Percentiles rank a stretch among this genome's conserved stretches.
These are phyloP conservation scores for Trogon melanurus DNA, from an alignment of 2,113 vertebrate species.

Conservation along the genomic window DNA sequence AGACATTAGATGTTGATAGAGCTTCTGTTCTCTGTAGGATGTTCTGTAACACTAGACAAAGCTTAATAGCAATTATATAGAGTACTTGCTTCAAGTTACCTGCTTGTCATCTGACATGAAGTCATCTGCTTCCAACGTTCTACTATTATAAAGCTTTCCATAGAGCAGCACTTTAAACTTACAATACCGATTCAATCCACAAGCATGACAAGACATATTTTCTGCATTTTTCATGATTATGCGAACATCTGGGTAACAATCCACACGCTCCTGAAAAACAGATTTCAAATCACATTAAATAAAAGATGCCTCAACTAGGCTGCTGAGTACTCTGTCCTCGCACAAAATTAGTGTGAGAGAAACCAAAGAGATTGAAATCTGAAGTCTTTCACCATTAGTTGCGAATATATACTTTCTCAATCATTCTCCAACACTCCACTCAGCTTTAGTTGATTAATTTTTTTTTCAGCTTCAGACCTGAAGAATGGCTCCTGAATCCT, in stretches of 20 bases:
- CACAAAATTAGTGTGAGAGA: background rate
- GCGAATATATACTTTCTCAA: background rate
- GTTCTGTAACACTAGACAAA: background rate
- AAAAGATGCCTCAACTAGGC: background rate
- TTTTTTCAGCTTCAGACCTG: background rate
- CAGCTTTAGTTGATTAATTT: background rate
- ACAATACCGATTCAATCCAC: conserved; percentile 75
- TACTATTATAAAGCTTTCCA: conserved; percentile 78
- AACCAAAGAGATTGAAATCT: background rate
- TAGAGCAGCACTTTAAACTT: conserved; percentile 76
- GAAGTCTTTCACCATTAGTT: background rate
- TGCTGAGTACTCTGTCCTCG: background rate
- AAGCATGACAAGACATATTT: conserved; percentile 77
- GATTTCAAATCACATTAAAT: background rate
- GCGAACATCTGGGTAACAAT: conserved; percentile 78
- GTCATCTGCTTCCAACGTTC: conserved; percentile 80
- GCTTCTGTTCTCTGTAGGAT: background rate
- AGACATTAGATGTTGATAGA: background rate
- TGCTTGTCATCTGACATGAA: conserved; percentile 86
- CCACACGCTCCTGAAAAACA: conserved; percentile 81
- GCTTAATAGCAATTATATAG: background rate
- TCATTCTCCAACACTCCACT: background rate
- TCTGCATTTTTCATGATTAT: background rate
- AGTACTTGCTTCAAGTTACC: conserved; percentile 65
- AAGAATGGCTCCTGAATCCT: background rate